A percentile compares a stretch with the other conserved stretches of the same genome.
Evolutionary conservation across 1,140 invertebrate species (phyloP).

Genomic region (Polypedilum vanderplanki): DNA sequence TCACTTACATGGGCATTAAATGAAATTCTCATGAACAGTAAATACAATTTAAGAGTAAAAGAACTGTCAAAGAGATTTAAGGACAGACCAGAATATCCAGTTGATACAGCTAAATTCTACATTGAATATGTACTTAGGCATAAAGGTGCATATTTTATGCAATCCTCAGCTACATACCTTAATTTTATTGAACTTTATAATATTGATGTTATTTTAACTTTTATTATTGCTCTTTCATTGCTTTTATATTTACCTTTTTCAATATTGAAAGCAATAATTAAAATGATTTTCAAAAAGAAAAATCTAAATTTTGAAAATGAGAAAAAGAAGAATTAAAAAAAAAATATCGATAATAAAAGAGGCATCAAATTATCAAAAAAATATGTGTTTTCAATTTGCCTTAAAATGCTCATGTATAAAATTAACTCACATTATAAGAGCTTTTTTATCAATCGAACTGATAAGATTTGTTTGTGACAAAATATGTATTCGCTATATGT

Average conservation of each 20-base stretch:
- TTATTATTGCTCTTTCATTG: no score
- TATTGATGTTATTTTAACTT: background rate
- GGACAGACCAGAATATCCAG: conserved; percentile 48
- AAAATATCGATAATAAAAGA: no score
- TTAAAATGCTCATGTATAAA: no score
- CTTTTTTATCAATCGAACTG: background rate
- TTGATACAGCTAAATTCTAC: conserved; percentile 55
- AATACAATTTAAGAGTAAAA: conserved; percentile 39
- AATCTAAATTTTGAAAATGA: no score
- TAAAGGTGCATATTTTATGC: conserved; percentile 41
- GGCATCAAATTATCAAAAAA: no score
- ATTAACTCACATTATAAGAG: no score
- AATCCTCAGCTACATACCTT: conserved; percentile 39
- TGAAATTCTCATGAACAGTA: conserved; percentile 35
- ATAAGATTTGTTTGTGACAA: background rate
- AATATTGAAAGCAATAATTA: no score
- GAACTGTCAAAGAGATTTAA: conserved; percentile 46
- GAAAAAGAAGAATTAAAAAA: no score
- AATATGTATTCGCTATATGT: no score
- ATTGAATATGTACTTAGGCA: conserved; percentile 50
- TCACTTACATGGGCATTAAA: conserved; percentile 32
- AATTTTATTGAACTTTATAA: background rate
- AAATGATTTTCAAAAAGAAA: no score
- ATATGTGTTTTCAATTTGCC: no score
- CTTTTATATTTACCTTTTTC: no score